Base-by-base conservation (phyloP, 2,113 vertebrate genomes). In the Podarcis muralis region DNA sequence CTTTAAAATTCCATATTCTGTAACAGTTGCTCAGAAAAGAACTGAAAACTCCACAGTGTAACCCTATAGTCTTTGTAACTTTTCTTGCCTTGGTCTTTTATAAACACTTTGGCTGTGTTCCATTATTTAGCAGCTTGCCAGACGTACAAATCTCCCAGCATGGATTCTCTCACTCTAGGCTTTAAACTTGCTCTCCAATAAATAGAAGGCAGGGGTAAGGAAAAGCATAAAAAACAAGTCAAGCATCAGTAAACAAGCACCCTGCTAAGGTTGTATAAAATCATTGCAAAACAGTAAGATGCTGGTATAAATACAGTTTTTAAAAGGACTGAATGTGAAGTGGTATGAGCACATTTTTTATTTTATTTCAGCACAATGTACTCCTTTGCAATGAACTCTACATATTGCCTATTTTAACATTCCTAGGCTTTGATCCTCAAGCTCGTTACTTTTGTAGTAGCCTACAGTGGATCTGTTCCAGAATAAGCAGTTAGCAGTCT, bases 181-280 rank as follows among this genome's bases (percentile, higher is more conserved):
- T 92, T 89, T 85, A 82, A 93, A 91, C 69, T 88, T 90, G 74
- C 81, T 92, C 89, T 90, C 76, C 87, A 88, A 81, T 35, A 90
- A 89, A 88, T 87, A 81, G 35, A n/a, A 35, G 57, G 84, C 6
- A 27, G 20, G 84, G 22, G 16, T 11, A 27, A 16, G 6, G 53
- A 25, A 16, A 85, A n/a, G 83, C 85, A 75, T 35, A 94, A 94
- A 81, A 94, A 88, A 53, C 35, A 40, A 43, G 90, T 82, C 83
- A 92, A 90, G 81, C n/a, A 66, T 86, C 48, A 87, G 87, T 93
- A 95, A 94, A 96, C 93, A 95, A 84, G 83, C 57, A 87, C 65
- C 13, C 68, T 91, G 30, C 22, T 84, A 87, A 88, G 40, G 6
- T 83, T 32, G 40, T 65, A 16, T 32, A 65, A 85, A 59, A 62